Percentiles rank a stretch among this genome's conserved stretches.
Evolutionary conservation across 2,113 vertebrate genomes (phyloP).

Genomic region (Shinisaurus crocodilurus): DNA sequence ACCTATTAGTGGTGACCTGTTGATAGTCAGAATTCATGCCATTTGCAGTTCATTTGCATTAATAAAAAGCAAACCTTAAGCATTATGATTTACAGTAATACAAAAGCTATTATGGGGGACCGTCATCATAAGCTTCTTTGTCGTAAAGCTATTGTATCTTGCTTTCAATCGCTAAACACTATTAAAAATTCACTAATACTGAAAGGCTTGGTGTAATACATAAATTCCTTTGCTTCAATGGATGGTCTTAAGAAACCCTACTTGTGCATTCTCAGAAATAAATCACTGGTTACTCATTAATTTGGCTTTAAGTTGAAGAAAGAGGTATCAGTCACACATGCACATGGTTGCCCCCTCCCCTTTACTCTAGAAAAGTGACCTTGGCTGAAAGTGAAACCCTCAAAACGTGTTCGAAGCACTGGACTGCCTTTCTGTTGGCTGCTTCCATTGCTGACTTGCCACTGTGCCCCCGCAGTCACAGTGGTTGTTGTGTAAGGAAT

Average conservation of each 20-base stretch:
- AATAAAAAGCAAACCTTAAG: constrained; percentile 70
- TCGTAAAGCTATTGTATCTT: constrained; percentile 67
- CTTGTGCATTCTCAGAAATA: constrained; percentile 21
- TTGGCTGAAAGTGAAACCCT: neutral
- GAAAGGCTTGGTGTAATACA: constrained; percentile 28
- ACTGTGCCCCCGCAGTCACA: neutral
- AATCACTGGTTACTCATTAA: constrained; percentile 40
- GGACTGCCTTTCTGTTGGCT: neutral
- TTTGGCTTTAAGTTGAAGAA: neutral
- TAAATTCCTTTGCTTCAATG: constrained; percentile 63
- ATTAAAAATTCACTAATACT: constrained; percentile 66
- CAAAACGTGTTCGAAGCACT: neutral
- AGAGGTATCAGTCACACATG: neutral
- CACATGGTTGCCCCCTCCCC: neutral
- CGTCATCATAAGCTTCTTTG: constrained; percentile 71
- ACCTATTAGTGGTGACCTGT: constrained; percentile 69
- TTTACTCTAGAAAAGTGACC: neutral
- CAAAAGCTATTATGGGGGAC: constrained; percentile 67
- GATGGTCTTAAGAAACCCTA: constrained; percentile 2
- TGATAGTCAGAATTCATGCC: constrained; percentile 67
- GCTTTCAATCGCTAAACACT: constrained; percentile 69
- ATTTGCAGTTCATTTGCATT: constrained; percentile 70
- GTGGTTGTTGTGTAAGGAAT: neutral
- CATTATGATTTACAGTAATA: constrained; percentile 66
- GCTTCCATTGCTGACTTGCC: neutral